Base-by-base conservation (phyloP, 2,113 vertebrate species). In the Ageneiosus marmoratus region DNA sequence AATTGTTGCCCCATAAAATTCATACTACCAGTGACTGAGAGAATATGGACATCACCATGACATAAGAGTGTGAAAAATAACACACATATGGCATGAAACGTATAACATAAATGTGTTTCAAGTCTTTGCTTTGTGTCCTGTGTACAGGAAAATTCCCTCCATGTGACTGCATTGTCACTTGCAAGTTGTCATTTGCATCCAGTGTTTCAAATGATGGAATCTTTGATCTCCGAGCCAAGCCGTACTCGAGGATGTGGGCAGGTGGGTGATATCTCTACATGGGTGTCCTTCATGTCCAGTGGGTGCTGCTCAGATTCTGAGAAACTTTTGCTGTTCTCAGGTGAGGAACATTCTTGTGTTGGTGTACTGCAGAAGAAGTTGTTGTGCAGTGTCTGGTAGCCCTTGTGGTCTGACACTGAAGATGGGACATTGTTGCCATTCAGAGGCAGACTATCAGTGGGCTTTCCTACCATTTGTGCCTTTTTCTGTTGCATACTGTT, bases 181-280 rank as follows among this genome's bases (percentile, higher is more conserved):
- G n/a, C n/a, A 2, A 29, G 27, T 69, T 70, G n/a, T 22, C 58
- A 27, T 56, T n/a, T n/a, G 16, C 53, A 63, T 60, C 12, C 27
- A 22, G 53, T 16, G n/a, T 81, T 77, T 98, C 94, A 99, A 89
- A 99, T 97, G 76, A 98, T 96, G 0, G 97, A 99, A 94, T 99
- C 98, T 92, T 96, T 96, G 88, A 99, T 99, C 90, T 96, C 97
- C 0, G 98, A 97, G 87, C 97, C 97, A 50, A 99, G 95, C 83
- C 97, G 94, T 73, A 99, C 97, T 24, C 98, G 94, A 29, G 97
- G 97, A 87, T 95, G 92, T 37, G 96, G 97, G 88, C 96, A 95
- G 50, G 94, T 83, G 0, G 96, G 93, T 0, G 95, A 96, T 79
- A 97, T 95, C 89, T 98, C 97, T 87, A 98, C 97, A 0, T 94